These are phyloP conservation scores for Pseudorectes ferrugineus DNA, from an alignment of 2,113 vertebrate species.

Conservation along the genomic window DNA sequence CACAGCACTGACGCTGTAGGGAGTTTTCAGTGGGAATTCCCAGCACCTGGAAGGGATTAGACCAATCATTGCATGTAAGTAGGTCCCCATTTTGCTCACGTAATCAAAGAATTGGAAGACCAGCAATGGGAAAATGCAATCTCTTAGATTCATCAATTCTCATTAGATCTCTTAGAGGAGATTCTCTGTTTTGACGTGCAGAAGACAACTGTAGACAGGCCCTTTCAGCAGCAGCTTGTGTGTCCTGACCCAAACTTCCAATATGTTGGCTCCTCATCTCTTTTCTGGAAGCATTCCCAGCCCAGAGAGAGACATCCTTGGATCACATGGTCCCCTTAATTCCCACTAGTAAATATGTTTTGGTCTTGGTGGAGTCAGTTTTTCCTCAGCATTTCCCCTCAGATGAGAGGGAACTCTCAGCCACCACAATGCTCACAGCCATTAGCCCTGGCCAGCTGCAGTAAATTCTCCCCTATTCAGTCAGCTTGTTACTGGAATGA, in stretches of 20 bases:
- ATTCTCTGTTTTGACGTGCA: not conserved
- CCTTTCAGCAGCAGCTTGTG: constrained; percentile 8
- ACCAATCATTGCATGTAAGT: not conserved
- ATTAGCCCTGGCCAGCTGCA: constrained; percentile 29
- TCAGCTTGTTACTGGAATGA: constrained; percentile 39
- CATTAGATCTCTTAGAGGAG: not conserved
- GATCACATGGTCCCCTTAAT: constrained; percentile 4
- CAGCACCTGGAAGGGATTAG: not conserved
- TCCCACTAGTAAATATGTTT: constrained; percentile 26
- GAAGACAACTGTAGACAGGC: not conserved
- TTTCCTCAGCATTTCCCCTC: constrained; percentile 24
- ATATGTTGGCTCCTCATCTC: not conserved
- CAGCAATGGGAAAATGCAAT: not conserved
- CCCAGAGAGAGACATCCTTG: not conserved
- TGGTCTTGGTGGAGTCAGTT: constrained; percentile 25
- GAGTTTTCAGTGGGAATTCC: not conserved
- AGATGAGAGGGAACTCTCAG: not conserved
- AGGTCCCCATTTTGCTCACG: not conserved
- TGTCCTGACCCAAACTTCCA: not conserved
- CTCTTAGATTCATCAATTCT: no score
- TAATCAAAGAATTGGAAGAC: not conserved
- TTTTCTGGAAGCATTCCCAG: constrained; percentile 10
- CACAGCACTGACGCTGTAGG: rapidly evolving
- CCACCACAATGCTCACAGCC: constrained; percentile 2
- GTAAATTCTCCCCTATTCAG: constrained; percentile 20